Evolutionary conservation across 1,140 invertebrate species (phyloP).

Genomic region (Streblospio benedicti): DNA sequence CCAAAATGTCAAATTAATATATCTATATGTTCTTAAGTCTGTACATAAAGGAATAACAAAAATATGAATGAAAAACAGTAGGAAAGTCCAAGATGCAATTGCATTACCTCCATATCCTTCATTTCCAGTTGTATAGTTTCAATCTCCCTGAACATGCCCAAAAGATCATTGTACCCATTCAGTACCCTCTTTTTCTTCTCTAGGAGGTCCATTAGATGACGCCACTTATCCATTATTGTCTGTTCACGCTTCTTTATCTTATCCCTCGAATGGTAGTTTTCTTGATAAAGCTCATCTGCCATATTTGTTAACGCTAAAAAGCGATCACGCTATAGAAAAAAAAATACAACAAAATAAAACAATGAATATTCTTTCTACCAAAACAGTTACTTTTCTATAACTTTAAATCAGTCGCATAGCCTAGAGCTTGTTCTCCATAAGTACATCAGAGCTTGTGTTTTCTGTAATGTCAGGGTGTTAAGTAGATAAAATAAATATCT

Average conservation of each 20-base stretch:
- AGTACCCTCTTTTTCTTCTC: constrained; percentile 76
- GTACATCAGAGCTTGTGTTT: too few species aligned
- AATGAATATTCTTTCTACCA: too few species aligned
- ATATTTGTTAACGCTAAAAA: constrained; percentile 87
- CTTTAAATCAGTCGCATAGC: too few species aligned
- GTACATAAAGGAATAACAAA: neutral
- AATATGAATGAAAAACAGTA: neutral
- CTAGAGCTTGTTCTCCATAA: too few species aligned
- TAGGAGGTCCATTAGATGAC: constrained; percentile 70
- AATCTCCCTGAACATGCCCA: constrained; percentile 81
- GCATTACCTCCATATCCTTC: constrained; percentile 64
- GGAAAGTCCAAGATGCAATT: neutral
- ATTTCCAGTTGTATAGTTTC: constrained; percentile 78
- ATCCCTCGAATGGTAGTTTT: constrained; percentile 84
- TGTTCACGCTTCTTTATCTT: constrained; percentile 71
- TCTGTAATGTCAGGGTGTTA: too few species aligned
- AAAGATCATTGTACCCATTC: constrained; percentile 56
- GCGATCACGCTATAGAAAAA: constrained; percentile 66
- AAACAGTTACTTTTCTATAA: too few species aligned
- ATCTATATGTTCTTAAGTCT: neutral
- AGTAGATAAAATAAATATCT: too few species aligned
- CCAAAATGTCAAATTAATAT: neutral
- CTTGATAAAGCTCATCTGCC: constrained; percentile 78
- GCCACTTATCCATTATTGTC: constrained; percentile 81
- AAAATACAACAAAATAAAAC: too few species aligned